Evolutionary conservation across 2,113 vertebrate species (phyloP).

Genomic region (Promerops cafer): DNA sequence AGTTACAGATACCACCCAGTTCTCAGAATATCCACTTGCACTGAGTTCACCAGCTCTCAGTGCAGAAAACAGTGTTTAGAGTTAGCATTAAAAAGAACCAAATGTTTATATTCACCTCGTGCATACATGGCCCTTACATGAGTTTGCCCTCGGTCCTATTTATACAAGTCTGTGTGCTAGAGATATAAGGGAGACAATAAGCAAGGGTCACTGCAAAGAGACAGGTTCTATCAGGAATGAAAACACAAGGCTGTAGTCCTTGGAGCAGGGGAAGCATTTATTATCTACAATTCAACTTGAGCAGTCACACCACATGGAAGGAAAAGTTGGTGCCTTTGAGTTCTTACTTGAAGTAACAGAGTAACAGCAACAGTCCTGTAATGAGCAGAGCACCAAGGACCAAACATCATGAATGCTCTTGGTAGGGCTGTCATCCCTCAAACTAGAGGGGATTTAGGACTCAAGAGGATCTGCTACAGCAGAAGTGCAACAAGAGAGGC

Average conservation of each 20-base stretch:
- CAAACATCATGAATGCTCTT: neutral
- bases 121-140: neutral
- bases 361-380: neutral
- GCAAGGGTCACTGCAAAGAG: neutral
- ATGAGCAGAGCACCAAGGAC: neutral
- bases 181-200: neutral
- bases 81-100: neutral
- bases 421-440: neutral
- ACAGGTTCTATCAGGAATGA: neutral
- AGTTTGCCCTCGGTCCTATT: neutral
- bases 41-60: neutral
- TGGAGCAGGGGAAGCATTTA: neutral
- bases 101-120: neutral
- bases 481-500: neutral
- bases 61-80: neutral
- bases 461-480: neutral
- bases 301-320: neutral
- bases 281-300: neutral
- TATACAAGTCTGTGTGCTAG: neutral
- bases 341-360: neutral
- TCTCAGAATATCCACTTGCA: neutral
- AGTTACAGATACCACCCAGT: neutral
- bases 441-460: neutral
- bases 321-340: neutral
- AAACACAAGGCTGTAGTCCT: neutral